Evolutionary conservation across 2,888 invertebrate genomes (phyloP), one percentile per base, ranked within the genome.

Genomic region (Diabrotica balteata): DNA sequence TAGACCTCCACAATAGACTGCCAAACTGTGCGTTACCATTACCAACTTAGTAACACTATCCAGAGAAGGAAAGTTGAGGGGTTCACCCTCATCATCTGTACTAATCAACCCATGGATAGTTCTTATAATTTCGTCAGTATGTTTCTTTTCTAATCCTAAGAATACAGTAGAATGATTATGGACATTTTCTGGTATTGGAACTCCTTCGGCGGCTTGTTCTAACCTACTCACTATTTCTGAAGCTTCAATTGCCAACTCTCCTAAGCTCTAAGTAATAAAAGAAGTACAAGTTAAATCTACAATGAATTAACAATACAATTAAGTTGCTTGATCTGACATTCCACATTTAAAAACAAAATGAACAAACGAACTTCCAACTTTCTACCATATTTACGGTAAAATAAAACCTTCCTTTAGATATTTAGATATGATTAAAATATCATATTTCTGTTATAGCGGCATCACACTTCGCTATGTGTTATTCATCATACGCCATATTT

Each of bases 21-120:
- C 91, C 74, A 97, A 88, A 80, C 94, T 93, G 82, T 96, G 96
- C n/a, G 95, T 91, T 32, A 95, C 87, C 63, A 96, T 88, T 8
- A 94, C 89, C 70, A 91, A 84, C 58, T 87, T 88, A 64, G 87
- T 86, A 52, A 89, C 86, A 72, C 89, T 88, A 66, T 91, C 90
- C 8, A 91, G 86, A 52, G 88, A 84, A 58, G 90, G 86, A 63
- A 90, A 86, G 32, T 87, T 88, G 42, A 77, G 62, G 69, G 88
- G 89, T 77, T 89, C 90, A 67, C 90, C 90, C 77, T 90, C 87
- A 63, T 88, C 88, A 76, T 89, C 89, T 60, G 88, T 90, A 67
- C 88, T 81, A 57, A 91, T 89, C 64, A 89, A 45, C 7, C 87
- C 86, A 74, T 90, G 88, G 53, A 90, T 84, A 75, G 85, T 84